These are phyloP conservation scores for Drosophila nigromelanica DNA, from an alignment of 1,140 invertebrate species.

Conservation along the genomic window DNA sequence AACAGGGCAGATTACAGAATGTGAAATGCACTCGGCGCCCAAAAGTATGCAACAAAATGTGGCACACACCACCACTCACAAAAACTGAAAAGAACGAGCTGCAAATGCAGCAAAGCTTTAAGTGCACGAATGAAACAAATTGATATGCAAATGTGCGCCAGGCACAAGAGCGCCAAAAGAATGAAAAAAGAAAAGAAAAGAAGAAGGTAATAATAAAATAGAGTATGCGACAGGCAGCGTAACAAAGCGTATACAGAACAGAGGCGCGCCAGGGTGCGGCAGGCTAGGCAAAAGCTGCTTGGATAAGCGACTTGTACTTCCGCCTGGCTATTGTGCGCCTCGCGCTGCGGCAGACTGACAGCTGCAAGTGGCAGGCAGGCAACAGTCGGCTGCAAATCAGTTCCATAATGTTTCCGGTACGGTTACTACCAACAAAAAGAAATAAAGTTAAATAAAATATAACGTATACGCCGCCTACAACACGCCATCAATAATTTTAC, in stretches of 20 bases:
- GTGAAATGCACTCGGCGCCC: conserved; percentile 53
- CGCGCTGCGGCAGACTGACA: conserved; percentile 37
- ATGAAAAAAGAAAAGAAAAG: conserved; percentile 6
- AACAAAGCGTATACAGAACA: conserved; percentile 15
- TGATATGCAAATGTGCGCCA: conserved; percentile 74
- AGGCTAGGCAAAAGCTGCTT: conserved; percentile 40
- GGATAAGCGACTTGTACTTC: conserved; percentile 74
- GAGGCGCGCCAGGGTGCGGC: neutral
- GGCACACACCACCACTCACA: conserved; percentile 1
- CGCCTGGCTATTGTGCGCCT: conserved; percentile 39
- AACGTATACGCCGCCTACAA: conserved; percentile 70
- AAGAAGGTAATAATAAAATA: conserved; percentile 68
- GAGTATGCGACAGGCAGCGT: conserved; percentile 38
- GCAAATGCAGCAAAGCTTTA: conserved; percentile 45
- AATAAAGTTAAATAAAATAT: conserved; percentile 28
- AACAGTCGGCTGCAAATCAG: conserved; percentile 50
- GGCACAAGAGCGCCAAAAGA: conserved; percentile 12
- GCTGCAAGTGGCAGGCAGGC: conserved; percentile 64
- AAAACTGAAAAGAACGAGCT: conserved; percentile 24
- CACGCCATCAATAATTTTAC: conserved; percentile 65
- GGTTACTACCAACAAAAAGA: conserved; percentile 26
- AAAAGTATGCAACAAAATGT: conserved; percentile 59
- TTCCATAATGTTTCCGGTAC: conserved; percentile 50
- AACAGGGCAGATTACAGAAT: conserved; percentile 32
- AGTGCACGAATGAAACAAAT: conserved; percentile 73